Conservation (phyloP, 1,140 invertebrate species). For the Grapholita molesta region DNA sequence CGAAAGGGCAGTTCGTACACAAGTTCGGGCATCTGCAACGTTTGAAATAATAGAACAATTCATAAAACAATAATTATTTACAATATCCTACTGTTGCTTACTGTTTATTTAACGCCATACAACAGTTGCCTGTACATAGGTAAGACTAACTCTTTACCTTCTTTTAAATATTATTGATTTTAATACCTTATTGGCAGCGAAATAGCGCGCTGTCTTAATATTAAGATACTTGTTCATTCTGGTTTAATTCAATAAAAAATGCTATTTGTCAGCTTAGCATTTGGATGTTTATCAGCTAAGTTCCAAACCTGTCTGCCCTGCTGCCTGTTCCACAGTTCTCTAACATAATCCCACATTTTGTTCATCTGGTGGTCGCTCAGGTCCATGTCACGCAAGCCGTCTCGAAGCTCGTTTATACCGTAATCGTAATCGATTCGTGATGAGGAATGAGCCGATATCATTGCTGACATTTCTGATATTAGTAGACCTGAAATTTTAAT, state of each 20-base stretch:
- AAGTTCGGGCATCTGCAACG: conserved; percentile 55
- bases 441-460: conserved; percentile 68
- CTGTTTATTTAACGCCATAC: no score
- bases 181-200: no score
- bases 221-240: no score
- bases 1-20: conserved; percentile 54
- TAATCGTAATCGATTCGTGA: conserved; percentile 69
- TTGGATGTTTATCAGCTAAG: no score
- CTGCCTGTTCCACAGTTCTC: conserved; percentile 68
- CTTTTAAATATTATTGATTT: no score
- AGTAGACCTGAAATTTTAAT: conserved; percentile 52
- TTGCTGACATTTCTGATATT: conserved; percentile 74
- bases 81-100: no score
- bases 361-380: conserved; percentile 71
- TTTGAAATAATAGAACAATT: not conserved
- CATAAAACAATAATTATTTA: no score
- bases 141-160: no score
- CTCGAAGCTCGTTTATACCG: conserved; percentile 67
- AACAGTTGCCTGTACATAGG: no score
- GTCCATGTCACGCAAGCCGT: conserved; percentile 63
- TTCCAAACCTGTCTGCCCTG: conserved; percentile 66
- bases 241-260: no score
- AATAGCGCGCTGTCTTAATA: no score
- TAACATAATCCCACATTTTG: conserved; percentile 76
- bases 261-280: not conserved